Conservation (phyloP, 2,888 invertebrate species). For the Sinelater perroti region DNA sequence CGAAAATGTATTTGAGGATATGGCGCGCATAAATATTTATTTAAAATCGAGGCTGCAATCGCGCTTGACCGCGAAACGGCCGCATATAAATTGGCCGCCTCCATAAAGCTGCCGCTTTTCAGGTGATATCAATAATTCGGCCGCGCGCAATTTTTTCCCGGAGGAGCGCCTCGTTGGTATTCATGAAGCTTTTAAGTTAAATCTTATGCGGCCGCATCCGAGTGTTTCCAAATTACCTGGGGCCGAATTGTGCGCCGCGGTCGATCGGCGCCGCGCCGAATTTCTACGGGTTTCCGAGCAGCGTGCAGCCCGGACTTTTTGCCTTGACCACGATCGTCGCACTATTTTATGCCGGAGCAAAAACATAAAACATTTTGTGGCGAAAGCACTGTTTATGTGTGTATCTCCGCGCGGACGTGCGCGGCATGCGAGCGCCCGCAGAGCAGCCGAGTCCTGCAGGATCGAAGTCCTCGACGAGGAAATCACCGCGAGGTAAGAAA, state of each 20-base stretch:
- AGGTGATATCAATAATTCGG: slow-evolving; percentile 50
- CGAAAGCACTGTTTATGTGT: slow-evolving; percentile 30
- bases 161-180: not conserved
- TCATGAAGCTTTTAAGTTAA: slow-evolving; percentile 1
- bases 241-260: not conserved
- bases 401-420: slow-evolving; percentile 16
- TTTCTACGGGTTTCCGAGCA: too few relatives aligned
- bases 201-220: not conserved
- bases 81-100: slow-evolving; percentile 38
- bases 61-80: slow-evolving; percentile 38
- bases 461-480: too few relatives aligned
- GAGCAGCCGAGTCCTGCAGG: too few relatives aligned
- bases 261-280: too few relatives aligned
- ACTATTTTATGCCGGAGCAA: slow-evolving; percentile 24
- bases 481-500: too few relatives aligned
- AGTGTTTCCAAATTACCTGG: not conserved
- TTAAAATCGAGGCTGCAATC: slow-evolving; percentile 37
- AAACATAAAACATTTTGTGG: slow-evolving; percentile 27
- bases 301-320: too few relatives aligned
- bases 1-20: slow-evolving; percentile 32
- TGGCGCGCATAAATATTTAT: slow-evolving; percentile 41
- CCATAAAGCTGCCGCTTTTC: slow-evolving; percentile 47
- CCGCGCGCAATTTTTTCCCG: slow-evolving; percentile 15
- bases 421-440: slow-evolving; percentile 15
- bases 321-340: slow-evolving; percentile 10